Conservation (phyloP, 1,140 invertebrate species). For the Anadara kagoshimensis region DNA sequence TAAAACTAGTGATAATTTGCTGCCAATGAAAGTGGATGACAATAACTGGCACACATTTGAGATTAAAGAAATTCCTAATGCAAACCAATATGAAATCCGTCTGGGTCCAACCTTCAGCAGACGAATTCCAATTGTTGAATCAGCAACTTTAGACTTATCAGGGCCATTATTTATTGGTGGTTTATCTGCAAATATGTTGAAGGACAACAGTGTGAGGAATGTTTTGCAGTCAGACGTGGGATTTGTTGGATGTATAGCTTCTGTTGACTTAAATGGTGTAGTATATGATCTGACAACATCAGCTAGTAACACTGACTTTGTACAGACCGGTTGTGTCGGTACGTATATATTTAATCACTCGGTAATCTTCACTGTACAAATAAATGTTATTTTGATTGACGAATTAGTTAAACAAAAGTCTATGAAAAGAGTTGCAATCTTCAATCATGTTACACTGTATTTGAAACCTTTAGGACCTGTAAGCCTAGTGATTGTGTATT, state of each 20-base stretch:
- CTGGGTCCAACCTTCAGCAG: slow-evolving; percentile 35
- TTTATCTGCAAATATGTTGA: slow-evolving; percentile 77
- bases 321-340: slow-evolving; percentile 45
- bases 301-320: slow-evolving; percentile 16
- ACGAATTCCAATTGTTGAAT: slow-evolving; percentile 71
- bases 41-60: slow-evolving; percentile 94
- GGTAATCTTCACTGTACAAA: too few relatives aligned
- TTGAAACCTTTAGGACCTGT: too few relatives aligned
- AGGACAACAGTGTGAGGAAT: slow-evolving; percentile 34
- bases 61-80: slow-evolving; percentile 86
- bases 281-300: slow-evolving; percentile 55
- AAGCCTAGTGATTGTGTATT: too few relatives aligned
- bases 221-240: slow-evolving; percentile 86
- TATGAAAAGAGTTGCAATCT: too few relatives aligned
- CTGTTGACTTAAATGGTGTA: slow-evolving; percentile 92
- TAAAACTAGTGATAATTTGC: not conserved
- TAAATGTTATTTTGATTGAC: too few relatives aligned
- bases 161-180: slow-evolving; percentile 83
- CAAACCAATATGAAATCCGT: slow-evolving; percentile 61
- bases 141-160: slow-evolving; percentile 38
- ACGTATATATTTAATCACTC: slow-evolving; percentile 2
- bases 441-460: too few relatives aligned
- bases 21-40: slow-evolving; percentile 81
- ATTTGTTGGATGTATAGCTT: slow-evolving; percentile 95
- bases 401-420: too few relatives aligned